phyloP scores from a whole-genome alignment of 2,888 invertebrate species.

The Poecilobothrus nobilitatus region DNA sequence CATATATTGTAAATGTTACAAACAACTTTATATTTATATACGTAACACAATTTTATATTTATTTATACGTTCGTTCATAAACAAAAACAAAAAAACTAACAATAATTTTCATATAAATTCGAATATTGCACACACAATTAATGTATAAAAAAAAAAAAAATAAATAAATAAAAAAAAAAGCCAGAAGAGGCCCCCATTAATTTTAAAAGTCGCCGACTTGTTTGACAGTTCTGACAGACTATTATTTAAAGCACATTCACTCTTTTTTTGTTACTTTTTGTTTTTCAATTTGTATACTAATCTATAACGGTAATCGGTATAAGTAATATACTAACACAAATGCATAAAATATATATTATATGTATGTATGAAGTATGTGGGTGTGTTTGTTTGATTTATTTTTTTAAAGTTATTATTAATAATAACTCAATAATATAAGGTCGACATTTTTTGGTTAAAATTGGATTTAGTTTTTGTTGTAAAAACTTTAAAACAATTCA shows the following conservation, averaged over 20 bases:
- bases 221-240: conserved; percentile 47
- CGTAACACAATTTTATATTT: neutral
- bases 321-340: conserved; percentile 11
- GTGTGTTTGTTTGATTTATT: neutral
- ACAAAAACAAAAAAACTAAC: neutral
- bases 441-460: neutral
- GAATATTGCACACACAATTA: neutral
- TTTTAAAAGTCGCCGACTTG: conserved; percentile 43
- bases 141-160: neutral
- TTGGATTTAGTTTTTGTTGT: no score
- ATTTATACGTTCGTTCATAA: neutral
- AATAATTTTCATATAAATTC: neutral
- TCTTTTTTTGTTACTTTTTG: neutral
- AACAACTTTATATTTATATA: neutral
- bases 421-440: neutral
- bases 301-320: conserved; percentile 23
- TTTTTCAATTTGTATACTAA: conserved; percentile 21
- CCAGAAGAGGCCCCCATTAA: conserved; percentile 36
- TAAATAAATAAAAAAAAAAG: conserved; percentile 21
- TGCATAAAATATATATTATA: neutral
- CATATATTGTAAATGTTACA: neutral
- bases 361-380: neutral
- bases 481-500: no score
- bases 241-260: conserved; percentile 40
- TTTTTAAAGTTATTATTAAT: neutral